Percentiles rank a stretch among this genome's conserved stretches.
Evolutionary conservation across 2,113 vertebrate genomes (phyloP).

Genomic region (Hippolais icterina): DNA sequence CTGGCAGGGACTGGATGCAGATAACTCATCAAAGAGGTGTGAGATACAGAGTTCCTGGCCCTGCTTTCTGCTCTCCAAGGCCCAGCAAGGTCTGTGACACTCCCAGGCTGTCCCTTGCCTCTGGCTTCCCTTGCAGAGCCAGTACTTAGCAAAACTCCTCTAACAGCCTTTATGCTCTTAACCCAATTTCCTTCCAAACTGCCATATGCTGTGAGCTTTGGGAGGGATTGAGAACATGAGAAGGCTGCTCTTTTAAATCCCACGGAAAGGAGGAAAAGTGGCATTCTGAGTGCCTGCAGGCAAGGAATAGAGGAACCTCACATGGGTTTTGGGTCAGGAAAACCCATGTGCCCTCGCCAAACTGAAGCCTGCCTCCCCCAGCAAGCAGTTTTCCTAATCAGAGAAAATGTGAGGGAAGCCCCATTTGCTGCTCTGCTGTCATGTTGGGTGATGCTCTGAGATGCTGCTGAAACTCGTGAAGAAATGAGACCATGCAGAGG

Average conservation of each 20-base stretch:
- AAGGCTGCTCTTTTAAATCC: conserved; percentile 39
- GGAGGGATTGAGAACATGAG: conserved; percentile 19
- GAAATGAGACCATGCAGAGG: neutral
- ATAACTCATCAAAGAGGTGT: neutral
- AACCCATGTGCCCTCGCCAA: neutral
- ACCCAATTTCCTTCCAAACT: conserved; percentile 44
- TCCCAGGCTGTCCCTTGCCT: neutral
- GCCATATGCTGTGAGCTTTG: conserved; percentile 46
- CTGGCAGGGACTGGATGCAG: neutral
- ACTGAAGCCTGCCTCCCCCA: neutral
- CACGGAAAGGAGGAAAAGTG: neutral
- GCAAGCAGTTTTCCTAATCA: neutral
- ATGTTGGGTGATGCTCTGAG: neutral
- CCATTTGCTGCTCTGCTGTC: neutral
- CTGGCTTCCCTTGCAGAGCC: neutral
- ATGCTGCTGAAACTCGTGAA: neutral
- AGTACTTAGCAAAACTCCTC: conserved; percentile 3
- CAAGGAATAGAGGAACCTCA: neutral
- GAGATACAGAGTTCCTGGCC: neutral
- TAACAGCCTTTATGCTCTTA: conserved; percentile 27
- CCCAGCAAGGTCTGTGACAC: neutral
- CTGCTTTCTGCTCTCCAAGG: neutral
- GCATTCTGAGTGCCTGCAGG: neutral
- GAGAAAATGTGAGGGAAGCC: neutral
- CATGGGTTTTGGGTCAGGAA: neutral